Evolutionary conservation across 2,113 vertebrate genomes (phyloP), one percentile per base, ranked within the genome.

Genomic region (Axis porcinus): DNA sequence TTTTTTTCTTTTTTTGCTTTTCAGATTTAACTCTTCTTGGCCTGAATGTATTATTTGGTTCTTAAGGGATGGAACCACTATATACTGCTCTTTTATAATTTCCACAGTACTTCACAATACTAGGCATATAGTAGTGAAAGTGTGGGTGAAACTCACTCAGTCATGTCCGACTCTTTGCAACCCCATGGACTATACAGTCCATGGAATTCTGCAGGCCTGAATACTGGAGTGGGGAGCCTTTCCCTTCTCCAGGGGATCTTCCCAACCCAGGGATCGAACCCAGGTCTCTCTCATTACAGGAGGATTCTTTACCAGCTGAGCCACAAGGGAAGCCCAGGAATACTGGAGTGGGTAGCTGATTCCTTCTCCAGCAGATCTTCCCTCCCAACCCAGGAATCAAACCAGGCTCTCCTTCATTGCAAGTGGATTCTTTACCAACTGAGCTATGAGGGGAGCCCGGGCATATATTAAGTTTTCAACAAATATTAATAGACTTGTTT

Each of bases 21-120:
- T n/a, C 62, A 95, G 43, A 62, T 82, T 96, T 92, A 96, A 91
- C 54, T 91, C 78, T 89, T 93, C 40, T 28, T 36, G 57, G 40
- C 4, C 54, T 92, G n/a, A 91, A n/a, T 62, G 78, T 36, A 90
- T 94, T 55, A 79, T n/a, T 89, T 89, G 55, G 74, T 70, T 96
- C n/a, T 95, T 70, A 6, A 95, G 54, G 15, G 16, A 15, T 79
- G 7, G 5, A 95, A 82, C 17, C 8, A 23, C 5, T 2, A 6
- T 9, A 16, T 16, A 15, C 5, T 7, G 13, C n/a, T 58, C 33
- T 33, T 89, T 45, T n/a, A 7, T 79, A 95, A 86, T 36, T 83
- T 85, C 16, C 13, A 81, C 16, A 25, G 3, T 87, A 91, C 57
- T 95, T 86, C 47, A 14, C 40, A 70, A 76, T 60, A 14, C 4